phyloP scores from a whole-genome alignment of 2,888 invertebrate species.

The Sinotaia quadrata region DNA sequence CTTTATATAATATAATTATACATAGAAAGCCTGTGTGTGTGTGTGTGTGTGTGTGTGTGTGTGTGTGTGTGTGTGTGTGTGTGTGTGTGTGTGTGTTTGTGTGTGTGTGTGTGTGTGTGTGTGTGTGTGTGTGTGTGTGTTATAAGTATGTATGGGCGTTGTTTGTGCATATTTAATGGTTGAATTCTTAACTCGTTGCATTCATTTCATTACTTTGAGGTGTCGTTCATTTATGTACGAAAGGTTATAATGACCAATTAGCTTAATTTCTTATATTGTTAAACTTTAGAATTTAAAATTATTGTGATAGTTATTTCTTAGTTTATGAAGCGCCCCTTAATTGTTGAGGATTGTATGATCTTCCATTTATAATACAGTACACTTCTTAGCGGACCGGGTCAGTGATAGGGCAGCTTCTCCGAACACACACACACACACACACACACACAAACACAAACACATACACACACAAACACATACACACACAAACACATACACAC shows the following conservation, averaged over 20 bases:
- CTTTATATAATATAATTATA: neutral
- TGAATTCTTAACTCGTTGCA: too few relatives aligned
- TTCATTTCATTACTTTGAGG: too few relatives aligned
- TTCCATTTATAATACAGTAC: too few relatives aligned
- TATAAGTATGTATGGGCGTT: neutral
- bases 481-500: neutral
- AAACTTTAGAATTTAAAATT: too few relatives aligned
- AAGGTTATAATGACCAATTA: too few relatives aligned
- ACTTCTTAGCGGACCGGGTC: too few relatives aligned
- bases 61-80: neutral
- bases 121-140: too few relatives aligned
- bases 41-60: neutral
- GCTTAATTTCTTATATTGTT: too few relatives aligned
- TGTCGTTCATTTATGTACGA: too few relatives aligned
- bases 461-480: neutral
- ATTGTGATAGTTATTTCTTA: too few relatives aligned
- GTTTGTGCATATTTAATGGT: neutral
- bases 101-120: neutral
- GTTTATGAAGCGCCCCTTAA: too few relatives aligned
- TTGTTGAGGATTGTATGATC: too few relatives aligned
- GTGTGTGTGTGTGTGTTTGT: neutral
- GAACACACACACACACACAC: neutral
- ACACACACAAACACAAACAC: neutral
- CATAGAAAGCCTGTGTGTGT: neutral
- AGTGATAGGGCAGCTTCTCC: neutral